Base-by-base conservation (phyloP, 1,140 invertebrate genomes). In the Ptiloglossa arizonensis region DNA sequence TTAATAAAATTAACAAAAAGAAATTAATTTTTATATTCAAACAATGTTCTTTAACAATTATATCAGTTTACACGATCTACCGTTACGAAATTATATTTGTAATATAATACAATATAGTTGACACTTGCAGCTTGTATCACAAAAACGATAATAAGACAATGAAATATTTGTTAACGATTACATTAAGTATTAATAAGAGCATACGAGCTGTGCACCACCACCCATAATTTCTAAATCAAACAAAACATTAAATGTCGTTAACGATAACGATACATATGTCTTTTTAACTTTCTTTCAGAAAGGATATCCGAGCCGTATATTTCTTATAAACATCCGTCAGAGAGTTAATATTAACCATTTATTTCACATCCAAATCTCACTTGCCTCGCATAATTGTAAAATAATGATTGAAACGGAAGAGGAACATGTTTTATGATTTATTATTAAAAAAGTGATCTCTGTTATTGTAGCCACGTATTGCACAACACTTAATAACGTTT, bases 351-450 rank as follows among this genome's bases (percentile, higher is more conserved):
- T 41, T n/a, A 41, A 41, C 13, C n/a, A 64, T 27, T 64, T 66
- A 5, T 57, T 24, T n/a, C 71, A 54, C 32, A 35, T n/a, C 9
- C n/a, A 17, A 29, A 11, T 60, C 41, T 50, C 59, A 35, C 52
- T 56, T 67, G 38, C 63, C 72, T 74, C 62, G 60, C 17, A 29
- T 67, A 22, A 60, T 60, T 35, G 4, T 38, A 62, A 62, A 62
- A 41, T 22, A 56, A 74, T 29, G 24, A 5, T 44, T 22, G 41
- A 57, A 75, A 75, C 32, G 15, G 35, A 67, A 68, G 11, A 75
- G 64, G 72, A 75, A 75, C 52, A 57, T 38, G 63, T 75, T 6
- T 24, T 22, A 57, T 1, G 35, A 75, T 68, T 68, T 29, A 29
- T 68, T 48, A 68, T 44, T 57, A 24, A 56, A 46, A 19, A 8